Percentiles rank a stretch among this genome's conserved stretches.
phyloP scores from a whole-genome alignment of 2,888 invertebrate species.

The Sarcophaga rosellei region DNA sequence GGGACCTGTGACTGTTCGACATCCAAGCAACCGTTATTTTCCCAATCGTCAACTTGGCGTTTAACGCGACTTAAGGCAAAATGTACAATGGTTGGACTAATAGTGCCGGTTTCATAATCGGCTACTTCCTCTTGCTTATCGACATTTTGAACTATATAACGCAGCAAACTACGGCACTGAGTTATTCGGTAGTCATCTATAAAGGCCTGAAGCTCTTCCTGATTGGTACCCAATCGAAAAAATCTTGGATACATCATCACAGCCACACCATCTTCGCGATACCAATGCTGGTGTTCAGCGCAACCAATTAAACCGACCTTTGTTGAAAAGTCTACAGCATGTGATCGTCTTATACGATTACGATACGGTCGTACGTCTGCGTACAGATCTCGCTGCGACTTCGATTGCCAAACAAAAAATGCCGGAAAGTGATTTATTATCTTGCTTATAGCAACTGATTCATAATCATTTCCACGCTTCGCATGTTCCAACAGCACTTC shows the following conservation, averaged over 20 bases:
- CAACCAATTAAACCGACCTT: slow-evolving; percentile 82
- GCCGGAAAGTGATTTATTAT: slow-evolving; percentile 85
- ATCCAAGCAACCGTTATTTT: slow-evolving; percentile 60
- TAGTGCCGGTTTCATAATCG: slow-evolving; percentile 82
- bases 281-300: slow-evolving; percentile 78
- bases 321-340: slow-evolving; percentile 81
- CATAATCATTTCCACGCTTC: slow-evolving; percentile 77
- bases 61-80: slow-evolving; percentile 73
- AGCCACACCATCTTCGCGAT: slow-evolving; percentile 74
- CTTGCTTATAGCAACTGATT: slow-evolving; percentile 83
- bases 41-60: slow-evolving; percentile 72
- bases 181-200: slow-evolving; percentile 88
- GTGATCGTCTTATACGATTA: slow-evolving; percentile 76
- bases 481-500: slow-evolving; percentile 76
- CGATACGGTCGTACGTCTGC: slow-evolving; percentile 74
- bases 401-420: slow-evolving; percentile 87
- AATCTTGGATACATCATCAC: slow-evolving; percentile 87
- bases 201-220: slow-evolving; percentile 77
- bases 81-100: slow-evolving; percentile 74
- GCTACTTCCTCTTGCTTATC: slow-evolving; percentile 74
- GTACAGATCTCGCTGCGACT: slow-evolving; percentile 75
- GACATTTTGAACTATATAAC: slow-evolving; percentile 79
- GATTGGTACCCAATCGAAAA: slow-evolving; percentile 74
- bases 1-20: slow-evolving; percentile 37
- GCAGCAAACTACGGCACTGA: slow-evolving; percentile 89